Evolutionary conservation across 2,888 invertebrate genomes (phyloP).

Genomic region (Cyclophora punctaria): DNA sequence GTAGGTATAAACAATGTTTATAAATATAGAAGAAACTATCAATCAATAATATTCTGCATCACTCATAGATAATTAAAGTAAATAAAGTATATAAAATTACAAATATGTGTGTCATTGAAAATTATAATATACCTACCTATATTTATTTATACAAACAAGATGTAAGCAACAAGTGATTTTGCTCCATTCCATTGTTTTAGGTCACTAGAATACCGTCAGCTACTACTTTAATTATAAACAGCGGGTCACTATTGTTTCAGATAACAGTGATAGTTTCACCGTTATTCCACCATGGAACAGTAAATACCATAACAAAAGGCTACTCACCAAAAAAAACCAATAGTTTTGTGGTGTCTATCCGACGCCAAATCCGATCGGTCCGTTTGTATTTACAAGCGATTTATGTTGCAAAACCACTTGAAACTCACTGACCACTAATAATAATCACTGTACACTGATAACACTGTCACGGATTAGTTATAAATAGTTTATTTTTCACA

Average conservation of each 20-base stretch:
- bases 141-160: too few species aligned
- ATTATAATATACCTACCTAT: too few species aligned
- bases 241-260: constrained; percentile 5
- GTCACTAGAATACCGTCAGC: too few species aligned
- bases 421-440: constrained; percentile 37
- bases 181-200: too few species aligned
- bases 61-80: too few species aligned
- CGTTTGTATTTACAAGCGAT: constrained; percentile 57
- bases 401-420: constrained; percentile 52
- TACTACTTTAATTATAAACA: background rate
- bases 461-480: constrained; percentile 42
- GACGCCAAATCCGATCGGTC: constrained; percentile 50
- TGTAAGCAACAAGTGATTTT: too few species aligned
- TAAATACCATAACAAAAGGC: constrained; percentile 50
- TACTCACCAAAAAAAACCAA: constrained; percentile 53
- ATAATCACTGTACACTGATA: constrained; percentile 38
- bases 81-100: too few species aligned
- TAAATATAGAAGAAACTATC: too few species aligned
- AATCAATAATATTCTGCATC: too few species aligned
- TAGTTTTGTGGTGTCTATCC: constrained; percentile 30
- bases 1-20: too few species aligned
- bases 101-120: too few species aligned
- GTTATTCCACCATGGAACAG: constrained; percentile 42
- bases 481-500: constrained; percentile 28
- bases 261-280: constrained; percentile 23